Base-by-base conservation (phyloP, 2,113 vertebrate genomes). In the Tapirus terrestris region DNA sequence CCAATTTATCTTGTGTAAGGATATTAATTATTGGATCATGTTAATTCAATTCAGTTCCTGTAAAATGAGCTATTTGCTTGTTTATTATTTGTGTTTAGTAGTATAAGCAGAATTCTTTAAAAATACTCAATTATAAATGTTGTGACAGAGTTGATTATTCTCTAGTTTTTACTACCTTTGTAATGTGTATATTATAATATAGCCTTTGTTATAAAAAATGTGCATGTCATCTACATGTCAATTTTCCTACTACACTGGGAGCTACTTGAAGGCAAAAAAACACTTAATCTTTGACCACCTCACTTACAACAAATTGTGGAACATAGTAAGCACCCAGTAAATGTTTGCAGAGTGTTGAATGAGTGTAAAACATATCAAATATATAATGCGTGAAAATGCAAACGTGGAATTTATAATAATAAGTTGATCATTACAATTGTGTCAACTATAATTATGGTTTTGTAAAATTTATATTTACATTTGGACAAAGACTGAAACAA, bases 401-500 rank as follows among this genome's bases (percentile, higher is more conserved):
- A 95, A 89, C 56, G 68, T 96, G 18, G 43, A 89, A 83, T 60
- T 31, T 67, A 31, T 45, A 45, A 60, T 70, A 87, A 43, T 80
- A 81, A 39, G 33, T 67, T 80, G 8, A 67, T 76, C 45, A 81
- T 72, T 53, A 84, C 53, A 82, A 77, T 90, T 90, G 21, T n/a
- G 31, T 87, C 39, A 60, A 53, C 1, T 79, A 31, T 45, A 84
- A 73, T 88, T 60, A n/a, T 17, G 9, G 9, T 79, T 83, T 83
- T 77, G 7, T 83, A 20, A 88, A 94, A 45, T 29, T 51, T 70
- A 31, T 68, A 4, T 43, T 60, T 67, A 29, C 17, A 84, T 84
- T 84, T 84, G 36, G 67, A 90, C 11, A 86, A 93, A 96, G 39
- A 60, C 3, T 87, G 2, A 91, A 89, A 96, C 73, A 14, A 21